phyloP scores from a whole-genome alignment of 2,888 invertebrate genomes.

The Candidula unifasciata region DNA sequence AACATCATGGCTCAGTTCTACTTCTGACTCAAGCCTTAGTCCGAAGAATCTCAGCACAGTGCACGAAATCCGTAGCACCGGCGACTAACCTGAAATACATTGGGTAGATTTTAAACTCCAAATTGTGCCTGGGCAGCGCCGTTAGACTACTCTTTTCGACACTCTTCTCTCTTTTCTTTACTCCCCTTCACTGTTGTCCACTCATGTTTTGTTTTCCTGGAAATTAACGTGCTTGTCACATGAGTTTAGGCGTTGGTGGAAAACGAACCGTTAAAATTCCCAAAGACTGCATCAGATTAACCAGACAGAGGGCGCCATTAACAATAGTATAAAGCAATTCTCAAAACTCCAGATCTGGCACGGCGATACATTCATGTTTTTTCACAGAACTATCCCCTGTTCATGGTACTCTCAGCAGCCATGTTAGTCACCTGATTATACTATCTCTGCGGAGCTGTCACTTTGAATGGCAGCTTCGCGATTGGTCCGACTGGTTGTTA shows the following conservation, averaged over 20 bases:
- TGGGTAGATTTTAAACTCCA: no score
- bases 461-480: conserved; percentile 44
- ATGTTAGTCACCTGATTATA: conserved; percentile 47
- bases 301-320: neutral
- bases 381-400: neutral
- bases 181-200: neutral
- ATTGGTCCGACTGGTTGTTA: conserved; percentile 46
- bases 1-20: no score
- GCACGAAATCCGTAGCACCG: no score
- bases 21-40: no score
- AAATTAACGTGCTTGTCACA: neutral
- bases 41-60: no score
- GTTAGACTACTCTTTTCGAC: no score
- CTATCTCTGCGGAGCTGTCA: conserved; percentile 45
- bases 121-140: no score
- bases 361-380: conserved; percentile 29
- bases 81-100: no score
- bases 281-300: neutral
- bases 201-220: neutral
- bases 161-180: neutral
- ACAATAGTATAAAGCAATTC: conserved; percentile 18
- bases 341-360: conserved; percentile 6
- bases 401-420: neutral
- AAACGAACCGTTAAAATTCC: neutral
- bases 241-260: neutral